Conservation (phyloP, 2,797 vertebrate genomes). For the Poeciliopsis gracilis region DNA sequence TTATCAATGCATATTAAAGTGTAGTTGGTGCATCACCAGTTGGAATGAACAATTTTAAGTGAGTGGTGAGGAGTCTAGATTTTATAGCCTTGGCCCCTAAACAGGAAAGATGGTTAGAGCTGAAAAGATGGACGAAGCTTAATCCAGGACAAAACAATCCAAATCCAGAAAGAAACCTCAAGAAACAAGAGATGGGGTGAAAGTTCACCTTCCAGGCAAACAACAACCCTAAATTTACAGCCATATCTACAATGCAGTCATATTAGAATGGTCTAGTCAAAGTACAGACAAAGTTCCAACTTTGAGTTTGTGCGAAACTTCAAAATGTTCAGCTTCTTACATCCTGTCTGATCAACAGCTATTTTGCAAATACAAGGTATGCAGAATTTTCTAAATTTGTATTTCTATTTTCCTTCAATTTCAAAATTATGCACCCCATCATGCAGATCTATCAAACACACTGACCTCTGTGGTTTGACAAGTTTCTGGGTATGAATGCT, state of each 20-base stretch:
- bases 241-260: background rate
- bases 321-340: background rate
- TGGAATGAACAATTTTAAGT: background rate
- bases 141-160: background rate
- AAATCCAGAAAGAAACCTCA: background rate
- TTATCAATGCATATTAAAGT: background rate
- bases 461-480: background rate
- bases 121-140: background rate
- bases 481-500: background rate
- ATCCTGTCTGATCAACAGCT: background rate
- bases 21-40: background rate
- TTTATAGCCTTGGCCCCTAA: background rate
- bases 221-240: background rate
- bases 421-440: background rate
- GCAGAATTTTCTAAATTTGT: background rate
- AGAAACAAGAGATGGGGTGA: background rate
- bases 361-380: background rate
- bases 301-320: background rate
- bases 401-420: background rate
- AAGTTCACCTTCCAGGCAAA: background rate
- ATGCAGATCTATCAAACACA: background rate
- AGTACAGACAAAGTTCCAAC: background rate
- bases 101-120: background rate
- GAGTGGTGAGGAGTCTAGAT: background rate
- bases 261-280: background rate